phyloP scores from a whole-genome alignment of 37 sponge, comb jelly and placozoan species.

The Geodia barretti region DNA sequence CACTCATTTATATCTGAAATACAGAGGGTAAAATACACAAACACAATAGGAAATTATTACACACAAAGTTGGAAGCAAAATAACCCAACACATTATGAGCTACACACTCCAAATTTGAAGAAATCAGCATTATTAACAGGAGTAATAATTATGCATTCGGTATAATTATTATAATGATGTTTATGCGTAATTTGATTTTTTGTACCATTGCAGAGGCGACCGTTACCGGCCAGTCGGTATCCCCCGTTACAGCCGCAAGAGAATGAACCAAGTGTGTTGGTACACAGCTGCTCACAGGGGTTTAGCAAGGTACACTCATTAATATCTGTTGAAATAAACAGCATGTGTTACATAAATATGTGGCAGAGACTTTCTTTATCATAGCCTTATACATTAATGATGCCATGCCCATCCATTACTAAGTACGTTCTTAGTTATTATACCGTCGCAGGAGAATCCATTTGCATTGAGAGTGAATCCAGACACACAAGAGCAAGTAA shows the following conservation, averaged over 20 bases:
- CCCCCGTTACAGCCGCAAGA: slow-evolving; percentile 6
- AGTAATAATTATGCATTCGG: too few relatives aligned
- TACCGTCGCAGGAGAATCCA: slow-evolving; percentile 7
- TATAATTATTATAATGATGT: too few relatives aligned
- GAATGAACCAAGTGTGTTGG: neutral
- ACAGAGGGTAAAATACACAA: too few relatives aligned
- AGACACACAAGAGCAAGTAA: neutral
- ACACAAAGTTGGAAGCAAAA: neutral
- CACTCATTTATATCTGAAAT: neutral
- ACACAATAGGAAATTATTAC: too few relatives aligned
- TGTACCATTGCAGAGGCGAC: too few relatives aligned
- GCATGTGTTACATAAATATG: neutral
- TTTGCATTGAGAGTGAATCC: neutral
- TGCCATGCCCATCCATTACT: neutral
- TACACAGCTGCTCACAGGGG: slow-evolving; percentile 2
- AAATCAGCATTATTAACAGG: too few relatives aligned
- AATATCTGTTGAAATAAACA: slow-evolving; percentile 1
- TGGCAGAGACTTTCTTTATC: neutral
- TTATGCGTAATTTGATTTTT: too few relatives aligned
- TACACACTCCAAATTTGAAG: too few relatives aligned
- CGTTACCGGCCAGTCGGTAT: neutral
- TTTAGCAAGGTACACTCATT: slow-evolving; percentile 3
- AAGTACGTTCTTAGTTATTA: too few relatives aligned
- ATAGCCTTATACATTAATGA: too few relatives aligned
- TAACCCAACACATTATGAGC: neutral